These are phyloP conservation scores for Erpornis zantholeuca DNA, from an alignment of 2,113 vertebrate species.

Conservation along the genomic window DNA sequence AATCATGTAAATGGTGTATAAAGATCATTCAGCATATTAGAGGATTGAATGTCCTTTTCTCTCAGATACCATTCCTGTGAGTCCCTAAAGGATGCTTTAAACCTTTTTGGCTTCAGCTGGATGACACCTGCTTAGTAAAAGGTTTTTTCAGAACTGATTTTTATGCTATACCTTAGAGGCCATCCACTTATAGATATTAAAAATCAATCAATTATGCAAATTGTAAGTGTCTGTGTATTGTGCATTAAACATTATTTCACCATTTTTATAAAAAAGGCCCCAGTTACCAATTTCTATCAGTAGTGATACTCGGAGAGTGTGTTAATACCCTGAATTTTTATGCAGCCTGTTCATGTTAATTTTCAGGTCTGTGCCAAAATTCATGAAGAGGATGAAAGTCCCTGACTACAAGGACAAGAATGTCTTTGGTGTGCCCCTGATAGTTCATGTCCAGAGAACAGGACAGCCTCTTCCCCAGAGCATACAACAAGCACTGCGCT, in stretches of 20 bases:
- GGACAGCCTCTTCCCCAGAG: conserved; percentile 95
- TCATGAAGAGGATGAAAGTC: conserved; percentile 98
- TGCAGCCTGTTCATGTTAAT: conserved; percentile 21
- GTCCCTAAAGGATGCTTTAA: not conserved
- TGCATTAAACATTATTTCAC: not conserved
- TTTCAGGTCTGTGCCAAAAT: conserved; percentile 94
- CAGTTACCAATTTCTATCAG: not conserved
- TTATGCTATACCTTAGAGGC: not conserved
- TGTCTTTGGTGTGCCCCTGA: conserved; percentile 95
- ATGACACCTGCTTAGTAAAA: not conserved
- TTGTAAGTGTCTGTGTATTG: not conserved
- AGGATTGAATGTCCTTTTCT: not conserved
- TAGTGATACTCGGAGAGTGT: not conserved
- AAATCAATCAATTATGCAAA: not conserved
- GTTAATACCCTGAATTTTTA: not conserved
- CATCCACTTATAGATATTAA: not conserved
- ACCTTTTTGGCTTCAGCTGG: not conserved
- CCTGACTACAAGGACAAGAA: conserved; percentile 97
- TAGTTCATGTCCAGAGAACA: conserved; percentile 92
- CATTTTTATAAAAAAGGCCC: not conserved
- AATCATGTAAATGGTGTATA: not conserved
- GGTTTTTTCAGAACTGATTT: not conserved
- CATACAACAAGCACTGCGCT: conserved; percentile 91
- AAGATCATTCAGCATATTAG: not conserved
- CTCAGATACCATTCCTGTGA: not conserved